A percentile compares a stretch with the other conserved stretches of the same genome.
Conservation (phyloP, 37 sponge, comb jelly and placozoan species). For the Amphimedon queenslandica region DNA sequence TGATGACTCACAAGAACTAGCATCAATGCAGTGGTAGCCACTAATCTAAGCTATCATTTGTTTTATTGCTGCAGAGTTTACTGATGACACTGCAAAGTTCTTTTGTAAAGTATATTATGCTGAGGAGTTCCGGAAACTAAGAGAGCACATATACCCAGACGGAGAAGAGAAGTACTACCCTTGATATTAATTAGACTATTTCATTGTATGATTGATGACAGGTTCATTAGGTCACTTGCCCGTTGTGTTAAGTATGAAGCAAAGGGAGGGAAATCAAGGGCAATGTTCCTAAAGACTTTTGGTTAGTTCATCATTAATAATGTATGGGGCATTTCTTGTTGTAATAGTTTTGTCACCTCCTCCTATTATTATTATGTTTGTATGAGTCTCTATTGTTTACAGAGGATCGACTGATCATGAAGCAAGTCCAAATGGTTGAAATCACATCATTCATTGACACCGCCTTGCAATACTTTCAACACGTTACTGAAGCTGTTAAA, state of each 20-base stretch:
- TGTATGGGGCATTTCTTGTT: not conserved
- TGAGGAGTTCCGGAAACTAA: constrained; percentile 79
- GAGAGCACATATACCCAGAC: constrained; percentile 74
- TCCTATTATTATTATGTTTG: not conserved
- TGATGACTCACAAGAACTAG: not conserved
- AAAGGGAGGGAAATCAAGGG: constrained; percentile 92
- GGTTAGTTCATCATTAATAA: constrained; percentile 35
- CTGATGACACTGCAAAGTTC: constrained; percentile 70
- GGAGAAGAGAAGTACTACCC: constrained; percentile 77
- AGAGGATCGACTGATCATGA: constrained; percentile 94
- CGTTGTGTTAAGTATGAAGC: constrained; percentile 90
- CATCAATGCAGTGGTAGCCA: not conserved
- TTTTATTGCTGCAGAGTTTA: constrained; percentile 36
- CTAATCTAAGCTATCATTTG: not conserved
- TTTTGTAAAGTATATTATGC: constrained; percentile 94
- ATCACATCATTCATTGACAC: constrained; percentile 73
- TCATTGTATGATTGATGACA: not conserved
- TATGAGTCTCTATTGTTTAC: not conserved
- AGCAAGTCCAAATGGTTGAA: constrained; percentile 89
- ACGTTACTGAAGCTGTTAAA: constrained; percentile 54
- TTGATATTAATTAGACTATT: not conserved
- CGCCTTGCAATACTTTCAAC: constrained; percentile 72
- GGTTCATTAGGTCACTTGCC: constrained; percentile 83
- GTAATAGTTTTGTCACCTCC: not conserved
- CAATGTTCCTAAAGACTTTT: constrained; percentile 85